Conservation (phyloP, 2,888 invertebrate genomes). For the Chirona hameri region DNA sequence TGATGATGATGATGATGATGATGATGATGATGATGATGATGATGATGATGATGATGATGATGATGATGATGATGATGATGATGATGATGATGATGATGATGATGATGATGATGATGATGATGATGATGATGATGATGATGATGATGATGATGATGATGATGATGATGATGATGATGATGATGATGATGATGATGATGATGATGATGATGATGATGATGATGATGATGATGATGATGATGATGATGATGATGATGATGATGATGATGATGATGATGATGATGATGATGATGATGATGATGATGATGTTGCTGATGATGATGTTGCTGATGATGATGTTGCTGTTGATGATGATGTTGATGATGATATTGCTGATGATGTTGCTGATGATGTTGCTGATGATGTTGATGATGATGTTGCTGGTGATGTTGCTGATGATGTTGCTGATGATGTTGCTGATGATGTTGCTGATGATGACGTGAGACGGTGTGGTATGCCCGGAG, state of each 20-base stretch:
- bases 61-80: constrained; percentile 22
- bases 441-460: no score
- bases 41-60: constrained; percentile 22
- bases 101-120: constrained; percentile 22
- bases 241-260: constrained; percentile 22
- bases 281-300: no score
- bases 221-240: constrained; percentile 22
- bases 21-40: constrained; percentile 22
- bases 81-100: constrained; percentile 22
- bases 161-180: constrained; percentile 22
- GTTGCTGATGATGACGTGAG: no score
- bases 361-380: no score
- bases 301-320: no score
- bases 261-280: constrained; percentile 22
- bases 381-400: no score
- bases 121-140: constrained; percentile 22
- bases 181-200: constrained; percentile 22
- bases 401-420: no score
- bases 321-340: no score
- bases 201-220: constrained; percentile 22
- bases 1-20: constrained; percentile 22
- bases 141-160: constrained; percentile 22
- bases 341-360: no score
- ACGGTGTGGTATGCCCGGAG: no score
- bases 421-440: no score